Evolutionary conservation across 2,797 vertebrate genomes (phyloP).

Genomic region (Mus caroli): DNA sequence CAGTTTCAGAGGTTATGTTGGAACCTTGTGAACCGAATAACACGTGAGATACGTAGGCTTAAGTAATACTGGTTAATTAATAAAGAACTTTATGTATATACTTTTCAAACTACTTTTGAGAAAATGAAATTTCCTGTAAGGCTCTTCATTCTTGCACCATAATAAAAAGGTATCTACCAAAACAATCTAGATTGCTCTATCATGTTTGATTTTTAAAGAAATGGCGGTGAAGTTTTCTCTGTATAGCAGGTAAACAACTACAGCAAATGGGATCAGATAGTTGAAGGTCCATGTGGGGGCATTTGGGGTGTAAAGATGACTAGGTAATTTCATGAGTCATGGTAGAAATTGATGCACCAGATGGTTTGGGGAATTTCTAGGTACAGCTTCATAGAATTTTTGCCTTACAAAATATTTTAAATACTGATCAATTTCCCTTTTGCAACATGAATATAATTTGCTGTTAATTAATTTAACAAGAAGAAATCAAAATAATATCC

Average conservation of each 20-base stretch:
- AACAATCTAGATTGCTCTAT: not conserved
- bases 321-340: no score
- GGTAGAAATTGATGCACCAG: not conserved
- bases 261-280: not conserved
- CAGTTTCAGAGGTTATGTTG: not conserved
- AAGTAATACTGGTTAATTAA: not conserved
- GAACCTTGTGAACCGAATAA: constrained; percentile 14
- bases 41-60: not conserved
- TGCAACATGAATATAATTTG: not conserved
- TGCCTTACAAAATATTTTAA: not conserved
- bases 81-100: not conserved
- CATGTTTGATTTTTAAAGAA: not conserved
- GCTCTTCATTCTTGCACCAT: not conserved
- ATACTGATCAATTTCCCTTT: not conserved
- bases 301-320: not conserved
- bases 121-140: not conserved
- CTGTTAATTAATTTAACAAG: not conserved
- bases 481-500: not conserved
- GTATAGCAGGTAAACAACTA: constrained; percentile 9
- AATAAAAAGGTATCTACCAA: constrained; percentile 19
- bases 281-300: not conserved
- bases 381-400: not conserved
- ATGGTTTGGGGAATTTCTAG: not conserved
- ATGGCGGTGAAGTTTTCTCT: not conserved
- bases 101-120: not conserved